phyloP scores from a whole-genome alignment of 2,888 invertebrate genomes.

The Neuroscelio doddi region DNA sequence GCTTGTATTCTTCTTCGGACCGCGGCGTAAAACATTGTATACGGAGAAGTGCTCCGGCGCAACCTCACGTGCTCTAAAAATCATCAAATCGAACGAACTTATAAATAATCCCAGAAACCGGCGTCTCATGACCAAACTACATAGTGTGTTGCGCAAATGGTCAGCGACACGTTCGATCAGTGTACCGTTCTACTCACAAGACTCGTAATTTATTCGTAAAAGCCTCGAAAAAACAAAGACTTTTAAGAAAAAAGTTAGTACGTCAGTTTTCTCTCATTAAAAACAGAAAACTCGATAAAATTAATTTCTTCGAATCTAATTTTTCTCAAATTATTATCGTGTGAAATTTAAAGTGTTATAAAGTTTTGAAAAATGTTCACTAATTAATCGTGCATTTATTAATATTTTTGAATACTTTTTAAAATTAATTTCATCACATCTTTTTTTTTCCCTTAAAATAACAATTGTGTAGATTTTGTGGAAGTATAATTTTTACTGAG shows the following conservation, averaged over 20 bases:
- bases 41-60: constrained; percentile 20
- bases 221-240: background rate
- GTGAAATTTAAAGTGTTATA: no score
- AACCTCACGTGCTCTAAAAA: constrained; percentile 44
- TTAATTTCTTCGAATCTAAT: no score
- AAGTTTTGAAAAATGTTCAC: no score
- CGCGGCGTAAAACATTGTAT: no score
- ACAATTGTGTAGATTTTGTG: no score
- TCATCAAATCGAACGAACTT: constrained; percentile 44
- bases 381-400: no score
- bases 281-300: background rate
- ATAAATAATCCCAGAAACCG: constrained; percentile 43
- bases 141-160: constrained; percentile 34
- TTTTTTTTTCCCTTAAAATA: no score
- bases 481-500: no score
- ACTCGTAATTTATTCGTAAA: background rate
- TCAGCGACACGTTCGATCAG: constrained; percentile 31
- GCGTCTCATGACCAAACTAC: constrained; percentile 31
- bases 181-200: constrained; percentile 19
- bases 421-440: no score
- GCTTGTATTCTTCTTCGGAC: no score
- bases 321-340: no score
- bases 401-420: no score
- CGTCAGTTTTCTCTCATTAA: background rate
- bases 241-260: background rate